Evolutionary conservation across 23 tunicate species (phyloP).

Genomic region (Ciona savignyi): DNA sequence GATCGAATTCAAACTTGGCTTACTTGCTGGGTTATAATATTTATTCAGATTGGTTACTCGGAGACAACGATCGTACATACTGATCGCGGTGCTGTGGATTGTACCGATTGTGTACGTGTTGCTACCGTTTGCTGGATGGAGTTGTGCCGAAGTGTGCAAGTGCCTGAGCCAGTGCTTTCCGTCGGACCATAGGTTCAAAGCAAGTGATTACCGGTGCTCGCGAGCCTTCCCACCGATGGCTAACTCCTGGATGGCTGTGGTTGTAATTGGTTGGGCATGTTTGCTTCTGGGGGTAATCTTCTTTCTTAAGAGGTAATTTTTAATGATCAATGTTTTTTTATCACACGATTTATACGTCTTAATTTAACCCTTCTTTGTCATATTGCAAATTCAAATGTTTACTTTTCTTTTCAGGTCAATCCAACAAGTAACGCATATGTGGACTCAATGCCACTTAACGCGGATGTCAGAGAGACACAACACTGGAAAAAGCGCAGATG

Average conservation of each 20-base stretch:
- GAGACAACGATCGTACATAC: constrained; percentile 48
- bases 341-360: no score
- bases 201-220: constrained; percentile 40
- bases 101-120: constrained; percentile 56
- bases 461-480: neutral
- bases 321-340: no score
- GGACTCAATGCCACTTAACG: constrained; percentile 6
- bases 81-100: constrained; percentile 57
- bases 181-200: constrained; percentile 10
- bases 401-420: constrained; percentile 13
- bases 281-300: constrained; percentile 32
- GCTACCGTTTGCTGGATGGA: constrained; percentile 44
- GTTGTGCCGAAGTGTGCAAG: constrained; percentile 42
- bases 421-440: constrained; percentile 27
- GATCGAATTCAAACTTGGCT: neutral
- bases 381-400: neutral
- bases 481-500: neutral
- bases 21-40: neutral
- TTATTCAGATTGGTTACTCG: constrained; percentile 35
- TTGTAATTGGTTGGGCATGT: constrained; percentile 51
- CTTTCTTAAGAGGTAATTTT: constrained; percentile 48
- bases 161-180: constrained; percentile 83
- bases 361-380: no score
- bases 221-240: constrained; percentile 78
- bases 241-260: constrained; percentile 64